These are phyloP conservation scores for Hirtodrosophila cameraria DNA, from an alignment of 2,888 invertebrate species.

Conservation along the genomic window DNA sequence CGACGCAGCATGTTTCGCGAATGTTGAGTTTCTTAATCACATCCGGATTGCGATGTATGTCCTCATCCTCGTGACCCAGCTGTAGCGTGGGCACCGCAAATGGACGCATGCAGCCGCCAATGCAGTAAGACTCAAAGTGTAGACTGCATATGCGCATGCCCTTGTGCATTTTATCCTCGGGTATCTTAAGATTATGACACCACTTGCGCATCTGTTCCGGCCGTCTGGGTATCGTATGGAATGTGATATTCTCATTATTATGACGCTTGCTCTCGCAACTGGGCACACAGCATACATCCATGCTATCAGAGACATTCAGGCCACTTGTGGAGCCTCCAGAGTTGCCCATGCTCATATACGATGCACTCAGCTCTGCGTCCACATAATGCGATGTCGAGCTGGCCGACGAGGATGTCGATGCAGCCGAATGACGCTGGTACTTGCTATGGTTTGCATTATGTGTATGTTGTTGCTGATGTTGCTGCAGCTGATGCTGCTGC, in stretches of 20 bases:
- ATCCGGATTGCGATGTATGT: slow-evolving; percentile 80
- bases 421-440: slow-evolving; percentile 69
- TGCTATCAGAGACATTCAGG: slow-evolving; percentile 66
- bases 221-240: slow-evolving; percentile 79
- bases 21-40: slow-evolving; percentile 81
- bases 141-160: slow-evolving; percentile 79
- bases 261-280: slow-evolving; percentile 79
- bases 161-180: slow-evolving; percentile 76
- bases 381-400: slow-evolving; percentile 68
- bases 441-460: slow-evolving; percentile 44
- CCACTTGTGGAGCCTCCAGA: slow-evolving; percentile 34
- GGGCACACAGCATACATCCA: slow-evolving; percentile 79
- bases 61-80: slow-evolving; percentile 77
- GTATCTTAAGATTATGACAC: slow-evolving; percentile 80
- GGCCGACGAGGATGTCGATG: slow-evolving; percentile 71
- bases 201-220: slow-evolving; percentile 80
- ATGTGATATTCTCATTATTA: slow-evolving; percentile 76
- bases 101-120: slow-evolving; percentile 81
- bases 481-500: slow-evolving; percentile 38
- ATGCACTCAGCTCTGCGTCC: slow-evolving; percentile 53
- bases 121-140: slow-evolving; percentile 80
- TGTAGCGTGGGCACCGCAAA: slow-evolving; percentile 80
- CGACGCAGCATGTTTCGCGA: slow-evolving; percentile 79
- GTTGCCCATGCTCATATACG: slow-evolving; percentile 46
- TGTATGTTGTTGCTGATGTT: slow-evolving; percentile 33